A percentile compares a stretch with the other conserved stretches of the same genome.
phyloP scores from a whole-genome alignment of 2,888 invertebrate genomes.

The Drosophila aldrichi region DNA sequence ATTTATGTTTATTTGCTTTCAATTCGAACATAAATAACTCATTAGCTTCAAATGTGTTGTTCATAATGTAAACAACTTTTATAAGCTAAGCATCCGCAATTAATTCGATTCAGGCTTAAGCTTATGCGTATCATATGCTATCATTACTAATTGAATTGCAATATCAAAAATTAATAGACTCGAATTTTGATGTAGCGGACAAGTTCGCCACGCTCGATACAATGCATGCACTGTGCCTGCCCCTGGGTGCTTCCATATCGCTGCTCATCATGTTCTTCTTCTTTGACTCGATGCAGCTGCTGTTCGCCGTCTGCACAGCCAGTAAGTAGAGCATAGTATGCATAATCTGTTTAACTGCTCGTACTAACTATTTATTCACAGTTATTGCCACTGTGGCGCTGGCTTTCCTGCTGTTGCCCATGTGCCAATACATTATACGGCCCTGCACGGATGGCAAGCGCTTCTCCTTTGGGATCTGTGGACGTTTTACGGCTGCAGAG shows the following conservation, averaged over 20 bases:
- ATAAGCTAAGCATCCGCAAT: not conserved
- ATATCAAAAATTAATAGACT: conserved; percentile 12
- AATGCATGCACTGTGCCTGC: conserved; percentile 98
- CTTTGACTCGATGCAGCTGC: conserved; percentile 99
- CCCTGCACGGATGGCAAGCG: conserved; percentile 94
- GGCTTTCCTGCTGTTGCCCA: conserved; percentile 97
- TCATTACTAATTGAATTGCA: not conserved
- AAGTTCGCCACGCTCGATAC: conserved; percentile 97
- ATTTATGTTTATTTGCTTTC: not conserved
- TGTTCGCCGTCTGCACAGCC: conserved; percentile 98
- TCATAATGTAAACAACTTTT: not conserved
- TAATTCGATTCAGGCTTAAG: not conserved
- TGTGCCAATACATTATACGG: conserved; percentile 97
- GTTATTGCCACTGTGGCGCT: conserved; percentile 98
- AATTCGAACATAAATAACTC: not conserved
- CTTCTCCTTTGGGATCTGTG: conserved; percentile 96
- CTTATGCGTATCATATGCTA: not conserved
- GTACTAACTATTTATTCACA: conserved; percentile 79
- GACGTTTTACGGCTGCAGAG: conserved; percentile 97
- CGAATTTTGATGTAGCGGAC: conserved; percentile 79
- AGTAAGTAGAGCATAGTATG: conserved; percentile 88
- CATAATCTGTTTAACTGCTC: not conserved
- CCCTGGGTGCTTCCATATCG: conserved; percentile 97
- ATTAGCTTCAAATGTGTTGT: not conserved
- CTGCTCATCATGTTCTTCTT: conserved; percentile 99